Base-by-base conservation (phyloP, 2,888 invertebrate species). In the Hipparchia semele region DNA sequence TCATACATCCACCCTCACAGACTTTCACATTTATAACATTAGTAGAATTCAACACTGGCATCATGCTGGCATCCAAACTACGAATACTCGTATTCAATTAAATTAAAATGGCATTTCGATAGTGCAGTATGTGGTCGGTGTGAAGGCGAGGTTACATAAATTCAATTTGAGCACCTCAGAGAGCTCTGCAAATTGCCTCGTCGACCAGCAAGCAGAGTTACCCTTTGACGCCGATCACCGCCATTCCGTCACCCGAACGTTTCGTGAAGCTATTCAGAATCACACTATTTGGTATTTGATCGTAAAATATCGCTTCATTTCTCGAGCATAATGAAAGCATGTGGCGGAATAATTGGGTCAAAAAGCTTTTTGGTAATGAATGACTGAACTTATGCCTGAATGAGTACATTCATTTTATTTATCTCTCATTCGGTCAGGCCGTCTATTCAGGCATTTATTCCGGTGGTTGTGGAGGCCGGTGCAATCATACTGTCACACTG, bases 91-190 rank as follows among this genome's bases (percentile, higher is more conserved):
- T 9, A 10, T 60, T 53, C 7, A 65, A 65, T 65, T 33, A 6
- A 62, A 12, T 65, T 6, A 3, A 33, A 65, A 65, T 53, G 6
- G 33, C 53, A 53, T 10, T 6, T 23, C 65, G 51, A 53, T 4
- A 12, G 5, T 53, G 9, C 77, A 61, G 76, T 78, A 76, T 81
- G 79, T 85, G 77, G 66, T 72, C 68, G 70, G 78, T 78, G 78
- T 81, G 76, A 84, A 84, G 82, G 84, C 80, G 84, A 85, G 86
- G 88, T 89, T 87, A 88, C 87, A 90, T 89, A 89, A 91, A 92
- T 91, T 92, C 87, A 90, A 91, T 91, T 91, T 85, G 82, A 83
- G 82, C 84, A 87, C 86, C 86, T 90, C 88, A 84, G 87, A 88
- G 90, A 85, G 86, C 81, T 83, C 83, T 83, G 86, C 86, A 89